Percentiles rank a stretch among this genome's conserved stretches.
Evolutionary conservation across 1,140 invertebrate genomes (phyloP).

Genomic region (Drosophila lowei): DNA sequence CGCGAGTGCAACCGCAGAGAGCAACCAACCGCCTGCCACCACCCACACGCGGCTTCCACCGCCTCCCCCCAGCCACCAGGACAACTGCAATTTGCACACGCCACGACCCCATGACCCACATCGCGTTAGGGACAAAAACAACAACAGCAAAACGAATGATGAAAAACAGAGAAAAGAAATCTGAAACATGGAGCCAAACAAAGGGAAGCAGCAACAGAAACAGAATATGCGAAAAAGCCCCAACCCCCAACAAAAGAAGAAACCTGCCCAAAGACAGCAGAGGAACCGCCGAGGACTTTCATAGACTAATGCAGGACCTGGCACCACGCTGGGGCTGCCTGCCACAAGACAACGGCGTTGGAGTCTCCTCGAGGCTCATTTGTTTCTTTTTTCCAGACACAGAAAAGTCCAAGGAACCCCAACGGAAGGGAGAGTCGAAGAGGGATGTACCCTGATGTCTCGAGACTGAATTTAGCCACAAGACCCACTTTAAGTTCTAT

Average conservation of each 20-base stretch:
- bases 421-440: not conserved
- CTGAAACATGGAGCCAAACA: conserved; percentile 66
- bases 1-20: conserved; percentile 41
- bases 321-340: conserved; percentile 32
- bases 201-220: conserved; percentile 32
- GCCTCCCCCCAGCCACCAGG: conserved; percentile 6
- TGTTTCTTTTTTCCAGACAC: conserved; percentile 46
- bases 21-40: conserved; percentile 12
- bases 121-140: conserved; percentile 14
- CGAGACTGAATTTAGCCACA: not conserved
- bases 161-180: conserved; percentile 44
- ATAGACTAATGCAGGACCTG: conserved; percentile 61
- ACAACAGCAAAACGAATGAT: not conserved
- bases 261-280: conserved; percentile 46
- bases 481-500: too few relatives aligned
- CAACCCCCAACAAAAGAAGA: conserved; percentile 16
- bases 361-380: conserved; percentile 50
- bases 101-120: conserved; percentile 74
- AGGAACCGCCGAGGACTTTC: conserved; percentile 49
- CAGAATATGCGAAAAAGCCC: not conserved
- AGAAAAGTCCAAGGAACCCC: conserved; percentile 3
- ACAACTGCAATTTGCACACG: conserved; percentile 70
- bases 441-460: not conserved
- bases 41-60: not conserved
- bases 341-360: not conserved